Base-by-base conservation (phyloP, 2,888 invertebrate genomes). In the Mythimna impura region DNA sequence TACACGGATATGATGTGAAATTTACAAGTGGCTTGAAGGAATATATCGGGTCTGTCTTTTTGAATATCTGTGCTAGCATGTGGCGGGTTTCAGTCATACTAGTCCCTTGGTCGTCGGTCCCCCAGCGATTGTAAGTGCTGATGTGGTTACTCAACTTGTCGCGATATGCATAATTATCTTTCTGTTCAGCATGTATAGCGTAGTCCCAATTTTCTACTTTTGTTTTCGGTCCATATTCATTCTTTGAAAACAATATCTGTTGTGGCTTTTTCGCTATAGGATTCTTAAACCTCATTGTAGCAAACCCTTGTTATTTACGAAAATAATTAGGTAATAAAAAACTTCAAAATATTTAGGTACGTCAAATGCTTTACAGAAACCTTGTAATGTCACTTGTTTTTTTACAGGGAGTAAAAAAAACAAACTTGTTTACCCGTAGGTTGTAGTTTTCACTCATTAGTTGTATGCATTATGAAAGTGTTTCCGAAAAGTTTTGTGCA, bases 171-270 rank as follows among this genome's bases (percentile, higher is more conserved):
- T 96, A 93, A 80, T 96, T 95, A 85, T 97, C 97, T 79, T 94
- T 96, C 67, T 94, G 96, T 78, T 95, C 94, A 1, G 94, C 93
- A 82, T 94, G 93, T 36, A 90, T 86, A 12, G 90, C 83, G 63
- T 80, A 94, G 73, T 96, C 94, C 97, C 97, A 97, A 78, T 96
- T 89, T 66, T 94, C 93, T 34, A 95, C 92, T 91, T 96, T 96
- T 10, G 94, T 93, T 68, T 85, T 88, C 0, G 93, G 89, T 2
- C 93, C 89, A 72, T 95, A 96, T 7, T 52, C 90, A 77, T 95
- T 95, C 88, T 94, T 96, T 1, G 93, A 94, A 89, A 96, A 96
- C 70, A 96, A 87, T 78, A 96, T 95, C 86, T 95, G 95, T 73
- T 90, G 92, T 1, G 95, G 96, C 86, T 95, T 96, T 89, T 96